phyloP scores from a whole-genome alignment of 2,113 vertebrate genomes.

The Gymnogyps californianus region DNA sequence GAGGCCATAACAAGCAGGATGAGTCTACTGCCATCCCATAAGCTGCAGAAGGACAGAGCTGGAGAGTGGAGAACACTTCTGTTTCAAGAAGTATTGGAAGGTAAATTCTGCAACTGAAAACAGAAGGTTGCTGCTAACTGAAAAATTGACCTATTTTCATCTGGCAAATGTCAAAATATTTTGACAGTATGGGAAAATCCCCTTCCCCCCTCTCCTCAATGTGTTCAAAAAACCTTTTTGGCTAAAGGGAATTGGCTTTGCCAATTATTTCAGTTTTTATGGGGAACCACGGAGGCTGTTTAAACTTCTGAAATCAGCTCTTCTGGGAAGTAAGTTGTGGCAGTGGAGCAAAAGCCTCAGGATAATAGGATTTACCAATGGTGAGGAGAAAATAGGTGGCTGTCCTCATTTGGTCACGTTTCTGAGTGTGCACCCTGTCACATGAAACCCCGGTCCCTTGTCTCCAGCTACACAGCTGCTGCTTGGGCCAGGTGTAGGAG shows the following conservation, averaged over 20 bases:
- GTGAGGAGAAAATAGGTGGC: background rate
- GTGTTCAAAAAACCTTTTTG: background rate
- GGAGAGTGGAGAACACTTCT: background rate
- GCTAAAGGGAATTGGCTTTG: background rate
- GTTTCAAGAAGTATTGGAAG: background rate
- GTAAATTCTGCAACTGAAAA: background rate
- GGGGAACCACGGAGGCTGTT: background rate
- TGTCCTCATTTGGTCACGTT: background rate
- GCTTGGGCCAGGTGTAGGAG: rapidly evolving
- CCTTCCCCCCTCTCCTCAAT: background rate
- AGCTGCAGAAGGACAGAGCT: background rate
- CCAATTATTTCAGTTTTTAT: background rate
- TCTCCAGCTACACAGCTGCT: rapidly evolving
- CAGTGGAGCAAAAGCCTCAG: background rate
- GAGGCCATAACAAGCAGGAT: background rate
- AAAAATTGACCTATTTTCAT: background rate
- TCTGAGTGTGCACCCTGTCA: background rate
- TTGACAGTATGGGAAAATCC: background rate
- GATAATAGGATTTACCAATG: background rate
- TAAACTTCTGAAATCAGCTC: background rate
- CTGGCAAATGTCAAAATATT: background rate
- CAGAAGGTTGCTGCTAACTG: background rate
- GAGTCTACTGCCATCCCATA: background rate
- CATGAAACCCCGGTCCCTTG: background rate
- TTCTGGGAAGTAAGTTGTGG: background rate